A percentile compares a stretch with the other conserved stretches of the same genome.
Conservation (phyloP, 2,888 invertebrate species). For the Autographa pulchrina region DNA sequence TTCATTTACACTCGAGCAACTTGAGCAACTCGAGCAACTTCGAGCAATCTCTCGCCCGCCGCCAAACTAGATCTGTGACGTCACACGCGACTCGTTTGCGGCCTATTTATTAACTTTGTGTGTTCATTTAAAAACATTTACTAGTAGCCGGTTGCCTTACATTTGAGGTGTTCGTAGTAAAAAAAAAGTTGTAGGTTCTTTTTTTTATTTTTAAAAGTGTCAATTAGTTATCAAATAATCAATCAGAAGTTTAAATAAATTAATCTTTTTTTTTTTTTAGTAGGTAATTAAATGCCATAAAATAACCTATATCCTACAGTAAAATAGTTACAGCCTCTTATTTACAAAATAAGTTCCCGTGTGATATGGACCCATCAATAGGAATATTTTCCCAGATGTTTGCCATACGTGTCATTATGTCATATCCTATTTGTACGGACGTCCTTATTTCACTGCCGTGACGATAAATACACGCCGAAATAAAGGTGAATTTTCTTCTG, state of each 20-base stretch:
- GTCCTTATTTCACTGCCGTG: slow-evolving; percentile 23
- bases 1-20: too few species aligned
- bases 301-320: not conserved
- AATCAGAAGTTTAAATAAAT: too few species aligned
- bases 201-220: too few species aligned
- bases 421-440: slow-evolving; percentile 44
- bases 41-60: slow-evolving; percentile 55
- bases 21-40: slow-evolving; percentile 46
- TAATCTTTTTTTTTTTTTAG: too few species aligned
- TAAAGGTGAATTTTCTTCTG: slow-evolving; percentile 20
- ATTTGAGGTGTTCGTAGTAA: not conserved
- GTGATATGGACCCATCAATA: slow-evolving; percentile 21
- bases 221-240: too few species aligned
- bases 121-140: slow-evolving; percentile 35
- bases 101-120: slow-evolving; percentile 41
- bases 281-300: too few species aligned
- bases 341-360: slow-evolving; percentile 41
- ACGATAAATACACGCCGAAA: slow-evolving; percentile 14
- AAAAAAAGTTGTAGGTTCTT: not conserved
- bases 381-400: slow-evolving; percentile 36
- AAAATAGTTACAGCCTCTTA: slow-evolving; percentile 41
- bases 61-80: slow-evolving; percentile 60
- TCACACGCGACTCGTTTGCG: slow-evolving; percentile 40
- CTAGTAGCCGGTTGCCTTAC: not conserved
- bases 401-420: slow-evolving; percentile 38